These are phyloP conservation scores for Sarcophilus harrisii DNA, from an alignment of 2,797 vertebrate genomes.

Conservation along the genomic window DNA sequence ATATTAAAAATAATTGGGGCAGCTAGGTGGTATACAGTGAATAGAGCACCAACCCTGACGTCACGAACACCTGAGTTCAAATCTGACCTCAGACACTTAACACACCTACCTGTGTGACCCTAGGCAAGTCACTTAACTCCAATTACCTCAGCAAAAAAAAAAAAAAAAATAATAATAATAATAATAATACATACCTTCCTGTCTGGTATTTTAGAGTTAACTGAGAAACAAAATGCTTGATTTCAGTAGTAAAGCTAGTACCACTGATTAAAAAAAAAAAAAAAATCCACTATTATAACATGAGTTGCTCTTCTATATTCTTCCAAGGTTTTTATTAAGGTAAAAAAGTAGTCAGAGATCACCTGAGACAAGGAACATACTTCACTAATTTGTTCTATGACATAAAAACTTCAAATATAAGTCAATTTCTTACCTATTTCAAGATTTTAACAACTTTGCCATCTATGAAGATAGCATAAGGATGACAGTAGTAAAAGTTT, in stretches of 20 bases:
- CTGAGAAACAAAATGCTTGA: neutral
- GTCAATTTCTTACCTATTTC: conserved; percentile 38
- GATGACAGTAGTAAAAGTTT: neutral
- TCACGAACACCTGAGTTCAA: too few relatives aligned
- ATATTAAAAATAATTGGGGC: too few relatives aligned
- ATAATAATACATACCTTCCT: neutral
- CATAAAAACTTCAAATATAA: conserved; percentile 3
- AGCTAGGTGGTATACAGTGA: too few relatives aligned
- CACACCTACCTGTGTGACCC: too few relatives aligned
- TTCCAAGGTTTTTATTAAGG: conserved; percentile 36
- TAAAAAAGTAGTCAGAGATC: neutral
- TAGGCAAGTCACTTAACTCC: too few relatives aligned
- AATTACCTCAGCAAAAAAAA: too few relatives aligned
- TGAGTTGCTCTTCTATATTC: conserved; percentile 26
- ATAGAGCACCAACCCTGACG: too few relatives aligned
- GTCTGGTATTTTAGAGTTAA: neutral
- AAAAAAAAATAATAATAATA: neutral
- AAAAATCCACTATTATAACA: neutral
- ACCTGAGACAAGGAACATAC: conserved; percentile 18
- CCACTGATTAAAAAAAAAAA: conserved; percentile 46
- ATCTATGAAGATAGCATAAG: conserved; percentile 1
- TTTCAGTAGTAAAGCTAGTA: conserved; percentile 39
- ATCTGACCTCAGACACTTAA: too few relatives aligned
- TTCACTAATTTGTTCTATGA: neutral
- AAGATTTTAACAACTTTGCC: conserved; percentile 38